These are phyloP conservation scores for Columba guinea DNA, from an alignment of 2,797 vertebrate species.

Conservation along the genomic window DNA sequence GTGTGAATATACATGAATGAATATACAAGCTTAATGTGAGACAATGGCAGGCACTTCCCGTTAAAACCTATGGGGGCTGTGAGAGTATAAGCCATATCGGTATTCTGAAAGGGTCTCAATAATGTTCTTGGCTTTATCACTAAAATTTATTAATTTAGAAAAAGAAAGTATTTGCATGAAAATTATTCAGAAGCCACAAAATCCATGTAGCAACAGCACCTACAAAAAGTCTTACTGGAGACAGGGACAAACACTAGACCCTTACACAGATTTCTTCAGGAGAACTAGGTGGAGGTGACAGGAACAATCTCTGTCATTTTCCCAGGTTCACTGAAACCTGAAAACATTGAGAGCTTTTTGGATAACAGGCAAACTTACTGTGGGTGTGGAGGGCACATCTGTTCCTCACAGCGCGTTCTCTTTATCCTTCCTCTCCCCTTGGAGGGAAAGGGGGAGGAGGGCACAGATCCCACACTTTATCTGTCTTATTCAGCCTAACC, in stretches of 20 bases:
- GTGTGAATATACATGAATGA: not conserved
- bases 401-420: not conserved
- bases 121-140: not conserved
- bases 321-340: not conserved
- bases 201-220: not conserved
- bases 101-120: not conserved
- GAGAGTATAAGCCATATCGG: not conserved
- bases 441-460: not conserved
- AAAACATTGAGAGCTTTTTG: not conserved
- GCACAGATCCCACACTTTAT: not conserved
- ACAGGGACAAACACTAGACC: not conserved
- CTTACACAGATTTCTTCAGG: not conserved
- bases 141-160: not conserved
- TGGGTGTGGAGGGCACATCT: not conserved
- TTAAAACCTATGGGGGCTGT: not conserved
- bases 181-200: not conserved
- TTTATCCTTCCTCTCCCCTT: not conserved
- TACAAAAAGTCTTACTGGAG: not conserved
- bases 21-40: not conserved
- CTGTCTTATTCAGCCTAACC: not conserved
- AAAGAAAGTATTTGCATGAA: not conserved
- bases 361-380: not conserved
- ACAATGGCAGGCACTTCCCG: not conserved
- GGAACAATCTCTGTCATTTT: not conserved
- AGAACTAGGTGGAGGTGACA: not conserved